Base-by-base conservation (phyloP, 2,797 vertebrate genomes). In the Helicolenus hilgendorfi region DNA sequence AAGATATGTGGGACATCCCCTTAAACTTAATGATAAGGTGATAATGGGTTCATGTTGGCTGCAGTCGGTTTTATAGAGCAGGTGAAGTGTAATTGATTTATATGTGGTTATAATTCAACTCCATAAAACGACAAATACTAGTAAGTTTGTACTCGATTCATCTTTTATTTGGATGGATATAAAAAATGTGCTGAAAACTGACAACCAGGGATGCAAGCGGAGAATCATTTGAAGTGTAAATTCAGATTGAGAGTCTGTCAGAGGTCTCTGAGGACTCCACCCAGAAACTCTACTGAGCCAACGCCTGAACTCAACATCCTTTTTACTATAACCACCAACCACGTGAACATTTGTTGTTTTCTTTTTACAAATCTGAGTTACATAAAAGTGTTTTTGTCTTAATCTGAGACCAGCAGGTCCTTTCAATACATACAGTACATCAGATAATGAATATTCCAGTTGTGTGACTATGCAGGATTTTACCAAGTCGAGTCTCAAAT, bases 291-390 rank as follows among this genome's bases (percentile, higher is more conserved):
- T 15, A 64, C 24, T 24, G 38, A 82, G 85, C 81, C 83, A 83
- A 77, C 75, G 58, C 88, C 81, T 91, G 62, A 67, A 27, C 38
- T 69, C 77, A 56, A 71, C 81, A 81, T 74, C 84, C 86, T 89
- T 72, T 24, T 65, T 83, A 71, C 11, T 31, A 14, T 13, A 31
- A 8, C 1, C 58, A 69, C 10, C 20, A 76, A 81, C 53, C 41
- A 59, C 60, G 4, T 31, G 27, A 79, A 53, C 22, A 18, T 64
- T 45, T 45, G 41, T 45, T 45, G 41, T 45, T 10, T 56, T 65
- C 20, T 41, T 38, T 29, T 38, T 22, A 27, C 18, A 65, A 53
- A 36, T 22, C 6, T 56, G 11, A n/a, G 7, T n/a, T n/a, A 15
- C 2, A 1, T 20, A 8, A 56, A 38, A 7, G 5, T 15, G 53